Conservation (phyloP, 2,888 invertebrate species). For the Rosalia funebris region DNA sequence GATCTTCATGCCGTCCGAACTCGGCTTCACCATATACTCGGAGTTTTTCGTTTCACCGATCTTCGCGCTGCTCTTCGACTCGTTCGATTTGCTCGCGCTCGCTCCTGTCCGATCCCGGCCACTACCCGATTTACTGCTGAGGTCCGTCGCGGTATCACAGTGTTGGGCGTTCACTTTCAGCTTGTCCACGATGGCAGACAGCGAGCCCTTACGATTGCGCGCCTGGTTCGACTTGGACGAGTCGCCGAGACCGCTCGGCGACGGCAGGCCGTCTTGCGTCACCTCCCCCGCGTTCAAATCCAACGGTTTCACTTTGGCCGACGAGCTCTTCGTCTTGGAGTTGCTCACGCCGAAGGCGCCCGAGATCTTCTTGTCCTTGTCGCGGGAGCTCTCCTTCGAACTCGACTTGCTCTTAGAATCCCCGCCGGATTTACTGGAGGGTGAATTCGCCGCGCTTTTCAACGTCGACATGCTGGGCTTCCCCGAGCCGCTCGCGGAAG, state of each 20-base stretch:
- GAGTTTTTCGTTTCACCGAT: slow-evolving; percentile 72
- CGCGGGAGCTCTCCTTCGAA: slow-evolving; percentile 60
- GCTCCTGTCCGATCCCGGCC: slow-evolving; percentile 51
- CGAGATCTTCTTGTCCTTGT: slow-evolving; percentile 52
- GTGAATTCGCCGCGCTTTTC: slow-evolving; percentile 81
- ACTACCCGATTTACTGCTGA: slow-evolving; percentile 60
- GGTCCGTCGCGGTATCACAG: slow-evolving; percentile 69
- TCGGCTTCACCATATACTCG: slow-evolving; percentile 90
- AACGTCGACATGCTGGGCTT: slow-evolving; percentile 90
- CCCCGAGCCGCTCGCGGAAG: slow-evolving; percentile 75
- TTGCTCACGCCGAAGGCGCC: slow-evolving; percentile 46
- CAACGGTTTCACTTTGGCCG: slow-evolving; percentile 74
- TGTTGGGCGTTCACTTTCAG: slow-evolving; percentile 78
- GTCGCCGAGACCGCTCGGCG: slow-evolving; percentile 68
- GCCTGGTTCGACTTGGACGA: slow-evolving; percentile 70
- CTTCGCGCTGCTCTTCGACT: slow-evolving; percentile 59
- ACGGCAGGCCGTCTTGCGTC: slow-evolving; percentile 62
- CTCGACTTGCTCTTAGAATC: slow-evolving; percentile 64
- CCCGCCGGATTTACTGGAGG: slow-evolving; percentile 72
- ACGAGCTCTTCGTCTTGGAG: slow-evolving; percentile 65
- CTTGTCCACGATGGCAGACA: slow-evolving; percentile 90
- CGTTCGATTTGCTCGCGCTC: slow-evolving; percentile 56
- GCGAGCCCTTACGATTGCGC: slow-evolving; percentile 76
- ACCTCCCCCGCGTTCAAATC: slow-evolving; percentile 64
- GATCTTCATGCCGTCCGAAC: slow-evolving; percentile 89